A percentile compares a stretch with the other conserved stretches of the same genome.
phyloP scores from a whole-genome alignment of 2,888 invertebrate genomes.

The Ochropacha duplaris region DNA sequence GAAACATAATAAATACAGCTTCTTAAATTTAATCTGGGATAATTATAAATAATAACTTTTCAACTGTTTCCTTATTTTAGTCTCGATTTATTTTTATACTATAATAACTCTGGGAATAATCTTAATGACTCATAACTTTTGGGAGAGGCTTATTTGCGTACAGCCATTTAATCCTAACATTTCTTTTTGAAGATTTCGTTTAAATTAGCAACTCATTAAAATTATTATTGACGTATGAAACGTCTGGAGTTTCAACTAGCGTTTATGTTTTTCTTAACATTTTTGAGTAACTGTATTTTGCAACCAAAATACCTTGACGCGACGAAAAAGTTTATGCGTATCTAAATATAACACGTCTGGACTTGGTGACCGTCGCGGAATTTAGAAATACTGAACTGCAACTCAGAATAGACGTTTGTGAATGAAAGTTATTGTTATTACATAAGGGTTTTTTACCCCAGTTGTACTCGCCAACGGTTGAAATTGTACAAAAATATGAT shows the following conservation, averaged over 20 bases:
- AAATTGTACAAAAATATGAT: conserved; percentile 17
- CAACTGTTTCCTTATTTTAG: background rate
- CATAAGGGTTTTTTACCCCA: conserved; percentile 31
- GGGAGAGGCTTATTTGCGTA: background rate
- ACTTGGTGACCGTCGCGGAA: conserved; percentile 42
- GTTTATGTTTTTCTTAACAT: conserved; percentile 5
- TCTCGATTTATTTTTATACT: background rate
- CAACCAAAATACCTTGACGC: conserved; percentile 61
- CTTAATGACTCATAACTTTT: background rate
- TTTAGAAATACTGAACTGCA: conserved; percentile 43
- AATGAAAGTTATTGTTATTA: conserved; percentile 51
- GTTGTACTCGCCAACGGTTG: conserved; percentile 4
- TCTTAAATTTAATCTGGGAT: background rate
- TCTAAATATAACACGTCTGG: conserved; percentile 63
- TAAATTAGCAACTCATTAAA: background rate
- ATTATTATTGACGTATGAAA: background rate
- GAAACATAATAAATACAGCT: too few relatives aligned
- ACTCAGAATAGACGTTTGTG: conserved; percentile 46
- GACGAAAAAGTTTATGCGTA: conserved; percentile 52
- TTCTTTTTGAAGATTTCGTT: background rate
- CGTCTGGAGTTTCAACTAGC: conserved; percentile 9
- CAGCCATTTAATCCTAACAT: background rate
- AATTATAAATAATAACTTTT: background rate
- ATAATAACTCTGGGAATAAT: background rate
- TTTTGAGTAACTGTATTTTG: conserved; percentile 51